Percentiles rank a stretch among this genome's conserved stretches.
Evolutionary conservation across 2,888 invertebrate species (phyloP).

Genomic region (Sepioteuthis lessoniana): DNA sequence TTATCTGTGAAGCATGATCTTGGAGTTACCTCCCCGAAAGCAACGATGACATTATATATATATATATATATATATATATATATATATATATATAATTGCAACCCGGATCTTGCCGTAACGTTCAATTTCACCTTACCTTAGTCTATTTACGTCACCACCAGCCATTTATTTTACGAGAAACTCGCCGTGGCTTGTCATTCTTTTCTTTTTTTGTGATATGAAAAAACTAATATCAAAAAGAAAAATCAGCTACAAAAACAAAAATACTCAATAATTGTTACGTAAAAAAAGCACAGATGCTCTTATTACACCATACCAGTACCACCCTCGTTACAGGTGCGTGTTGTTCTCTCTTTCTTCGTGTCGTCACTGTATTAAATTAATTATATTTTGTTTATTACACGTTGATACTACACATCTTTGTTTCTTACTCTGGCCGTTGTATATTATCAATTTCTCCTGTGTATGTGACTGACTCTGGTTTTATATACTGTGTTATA

Average conservation of each 20-base stretch:
- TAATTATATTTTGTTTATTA: background rate
- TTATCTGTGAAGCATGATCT: background rate
- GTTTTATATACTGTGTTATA: background rate
- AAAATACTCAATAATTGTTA: background rate
- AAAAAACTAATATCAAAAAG: background rate
- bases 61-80: too few relatives aligned
- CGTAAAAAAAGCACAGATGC: background rate
- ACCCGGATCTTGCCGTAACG: background rate
- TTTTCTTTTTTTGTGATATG: background rate
- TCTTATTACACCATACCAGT: background rate
- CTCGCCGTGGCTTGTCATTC: background rate
- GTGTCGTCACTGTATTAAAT: background rate
- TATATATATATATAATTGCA: too few relatives aligned
- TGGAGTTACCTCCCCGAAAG: background rate
- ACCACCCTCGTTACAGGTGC: background rate
- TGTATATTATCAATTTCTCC: background rate
- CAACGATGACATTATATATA: too few relatives aligned
- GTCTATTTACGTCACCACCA: background rate
- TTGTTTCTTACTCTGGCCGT: background rate
- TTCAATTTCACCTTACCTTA: background rate
- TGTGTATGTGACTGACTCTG: background rate
- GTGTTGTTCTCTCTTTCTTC: background rate
- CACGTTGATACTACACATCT: background rate
- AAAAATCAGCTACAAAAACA: too few relatives aligned
- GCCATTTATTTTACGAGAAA: background rate